Conservation (phyloP, 2,888 invertebrate species). For the Drosophila testacea region DNA sequence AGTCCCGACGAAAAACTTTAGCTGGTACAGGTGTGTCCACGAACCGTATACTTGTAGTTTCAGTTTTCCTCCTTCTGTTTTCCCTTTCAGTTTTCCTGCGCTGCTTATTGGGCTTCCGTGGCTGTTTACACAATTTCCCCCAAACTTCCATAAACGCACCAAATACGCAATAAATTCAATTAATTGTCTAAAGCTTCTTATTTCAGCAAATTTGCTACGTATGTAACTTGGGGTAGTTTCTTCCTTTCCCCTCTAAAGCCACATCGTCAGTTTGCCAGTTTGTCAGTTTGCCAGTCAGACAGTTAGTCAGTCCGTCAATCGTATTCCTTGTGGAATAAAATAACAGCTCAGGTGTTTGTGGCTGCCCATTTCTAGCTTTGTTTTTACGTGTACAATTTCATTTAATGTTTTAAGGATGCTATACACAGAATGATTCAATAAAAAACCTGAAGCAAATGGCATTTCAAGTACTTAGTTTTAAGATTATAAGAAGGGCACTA, state of each 20-base stretch:
- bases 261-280: not conserved
- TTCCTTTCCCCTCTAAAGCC: not conserved
- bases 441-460: conserved; percentile 28
- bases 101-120: conserved; percentile 54
- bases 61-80: conserved; percentile 3
- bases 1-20: conserved; percentile 20
- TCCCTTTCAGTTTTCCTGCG: conserved; percentile 6
- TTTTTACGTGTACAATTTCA: conserved; percentile 48
- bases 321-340: conserved; percentile 10
- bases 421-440: conserved; percentile 46
- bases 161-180: conserved; percentile 75
- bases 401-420: conserved; percentile 35
- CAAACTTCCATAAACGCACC: conserved; percentile 44
- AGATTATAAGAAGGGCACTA: not conserved
- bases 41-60: conserved; percentile 33
- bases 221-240: conserved; percentile 21
- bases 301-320: conserved; percentile 16
- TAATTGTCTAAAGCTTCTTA: conserved; percentile 73
- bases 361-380: conserved; percentile 21
- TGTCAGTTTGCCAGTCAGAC: conserved; percentile 12
- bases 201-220: conserved; percentile 66
- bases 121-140: conserved; percentile 34
- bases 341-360: conserved; percentile 38
- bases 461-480: conserved; percentile 29
- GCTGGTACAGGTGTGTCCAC: conserved; percentile 50